phyloP scores from a whole-genome alignment of 2,797 vertebrate genomes.

The Somateria mollissima region DNA sequence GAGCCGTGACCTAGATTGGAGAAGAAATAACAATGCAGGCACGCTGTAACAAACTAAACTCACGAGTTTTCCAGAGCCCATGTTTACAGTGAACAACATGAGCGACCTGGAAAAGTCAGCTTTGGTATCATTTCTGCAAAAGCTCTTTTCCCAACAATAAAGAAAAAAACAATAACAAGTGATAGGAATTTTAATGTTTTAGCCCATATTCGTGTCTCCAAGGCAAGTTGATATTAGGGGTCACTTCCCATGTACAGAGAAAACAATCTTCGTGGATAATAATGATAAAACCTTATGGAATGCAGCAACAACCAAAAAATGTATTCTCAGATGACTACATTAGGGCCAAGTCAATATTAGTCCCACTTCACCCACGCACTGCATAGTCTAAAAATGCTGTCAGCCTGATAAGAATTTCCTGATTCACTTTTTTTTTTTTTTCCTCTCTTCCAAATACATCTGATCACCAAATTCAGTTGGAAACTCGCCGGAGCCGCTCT shows the following conservation, averaged over 20 bases:
- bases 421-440: slow-evolving; percentile 59
- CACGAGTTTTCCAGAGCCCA: background rate
- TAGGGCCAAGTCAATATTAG: slow-evolving; percentile 82
- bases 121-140: background rate
- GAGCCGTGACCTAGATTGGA: background rate
- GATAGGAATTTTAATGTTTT: slow-evolving; percentile 57
- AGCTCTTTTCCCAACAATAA: background rate
- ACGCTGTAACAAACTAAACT: background rate
- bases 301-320: slow-evolving; percentile 85
- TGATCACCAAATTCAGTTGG: slow-evolving; percentile 69
- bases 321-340: slow-evolving; percentile 83
- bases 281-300: slow-evolving; percentile 87
- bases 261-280: slow-evolving; percentile 83
- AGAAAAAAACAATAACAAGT: slow-evolving; percentile 25
- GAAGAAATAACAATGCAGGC: background rate
- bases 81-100: background rate
- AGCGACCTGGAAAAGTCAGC: slow-evolving; percentile 22
- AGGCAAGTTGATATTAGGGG: slow-evolving; percentile 73
- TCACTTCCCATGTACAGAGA: slow-evolving; percentile 83
- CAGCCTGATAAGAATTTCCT: slow-evolving; percentile 83
- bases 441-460: background rate
- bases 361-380: slow-evolving; percentile 83
- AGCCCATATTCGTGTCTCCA: slow-evolving; percentile 68
- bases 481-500: slow-evolving; percentile 2
- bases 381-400: slow-evolving; percentile 83